phyloP scores from a whole-genome alignment of 2,113 vertebrate genomes.

The Centrocercus urophasianus region DNA sequence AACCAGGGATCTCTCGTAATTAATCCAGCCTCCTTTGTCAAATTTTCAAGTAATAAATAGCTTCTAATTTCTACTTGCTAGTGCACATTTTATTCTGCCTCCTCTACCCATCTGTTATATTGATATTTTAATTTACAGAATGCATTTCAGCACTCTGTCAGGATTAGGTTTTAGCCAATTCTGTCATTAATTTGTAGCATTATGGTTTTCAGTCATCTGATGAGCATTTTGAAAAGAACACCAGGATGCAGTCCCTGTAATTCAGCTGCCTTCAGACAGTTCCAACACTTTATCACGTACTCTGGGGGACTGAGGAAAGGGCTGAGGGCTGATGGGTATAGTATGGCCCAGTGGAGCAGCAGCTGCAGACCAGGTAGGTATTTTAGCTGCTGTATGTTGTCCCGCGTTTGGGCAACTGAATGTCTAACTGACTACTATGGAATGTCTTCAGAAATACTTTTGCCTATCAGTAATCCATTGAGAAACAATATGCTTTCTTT shows the following conservation, averaged over 20 bases:
- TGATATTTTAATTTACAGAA: background rate
- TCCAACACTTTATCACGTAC: background rate
- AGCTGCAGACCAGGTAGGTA: background rate
- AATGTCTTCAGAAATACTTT: too few relatives aligned
- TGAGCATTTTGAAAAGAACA: background rate
- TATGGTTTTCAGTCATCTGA: background rate
- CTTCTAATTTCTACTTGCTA: background rate
- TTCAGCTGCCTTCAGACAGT: background rate
- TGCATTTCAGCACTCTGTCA: background rate
- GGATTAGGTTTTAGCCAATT: background rate
- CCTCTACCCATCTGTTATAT: background rate
- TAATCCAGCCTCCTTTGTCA: background rate
- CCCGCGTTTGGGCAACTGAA: background rate
- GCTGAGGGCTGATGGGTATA: background rate
- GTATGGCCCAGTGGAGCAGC: rapidly evolving
- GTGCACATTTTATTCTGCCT: background rate
- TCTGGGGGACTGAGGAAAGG: background rate
- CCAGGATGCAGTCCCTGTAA: background rate
- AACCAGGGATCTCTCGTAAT: background rate
- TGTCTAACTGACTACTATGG: background rate
- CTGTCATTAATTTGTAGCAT: background rate
- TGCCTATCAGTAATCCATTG: background rate
- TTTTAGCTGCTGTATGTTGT: background rate
- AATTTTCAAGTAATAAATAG: background rate
- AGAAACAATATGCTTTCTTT: background rate